Evolutionary conservation across 2,797 vertebrate species (phyloP).

Genomic region (Muscicapa striata): DNA sequence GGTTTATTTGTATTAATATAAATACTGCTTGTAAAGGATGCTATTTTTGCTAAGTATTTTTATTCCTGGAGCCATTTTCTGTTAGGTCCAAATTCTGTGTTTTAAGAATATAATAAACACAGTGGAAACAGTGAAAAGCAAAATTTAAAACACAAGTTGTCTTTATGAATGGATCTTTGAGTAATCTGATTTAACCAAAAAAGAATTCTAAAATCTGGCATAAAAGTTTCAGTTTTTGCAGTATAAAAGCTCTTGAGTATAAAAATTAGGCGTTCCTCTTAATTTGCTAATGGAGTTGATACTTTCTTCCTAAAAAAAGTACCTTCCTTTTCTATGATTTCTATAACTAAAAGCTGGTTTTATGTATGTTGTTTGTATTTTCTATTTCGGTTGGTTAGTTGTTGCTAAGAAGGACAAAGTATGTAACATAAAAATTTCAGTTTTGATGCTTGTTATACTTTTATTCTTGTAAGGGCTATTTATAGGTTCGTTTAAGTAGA

Average conservation of each 20-base stretch:
- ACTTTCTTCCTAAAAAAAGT: neutral
- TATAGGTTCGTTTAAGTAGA: neutral
- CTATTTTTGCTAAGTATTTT: conserved; percentile 27
- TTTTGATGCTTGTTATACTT: neutral
- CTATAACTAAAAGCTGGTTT: neutral
- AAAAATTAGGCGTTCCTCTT: neutral
- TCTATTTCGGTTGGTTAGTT: neutral
- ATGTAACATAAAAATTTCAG: neutral
- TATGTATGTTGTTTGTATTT: neutral
- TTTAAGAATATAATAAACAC: neutral
- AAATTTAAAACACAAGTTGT: neutral
- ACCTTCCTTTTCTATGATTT: neutral
- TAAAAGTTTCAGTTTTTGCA: neutral
- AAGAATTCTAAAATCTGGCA: neutral
- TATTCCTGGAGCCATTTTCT: neutral
- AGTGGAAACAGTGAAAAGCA: neutral
- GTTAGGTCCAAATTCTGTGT: neutral
- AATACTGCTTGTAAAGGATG: neutral
- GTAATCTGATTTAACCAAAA: neutral
- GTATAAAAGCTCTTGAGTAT: neutral
- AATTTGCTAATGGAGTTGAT: neutral
- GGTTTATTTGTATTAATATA: conserved; percentile 15
- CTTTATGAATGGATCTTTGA: neutral
- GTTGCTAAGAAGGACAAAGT: neutral
- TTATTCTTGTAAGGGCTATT: neutral